Evolutionary conservation across 92 coral and sea anemone genomes (phyloP), one percentile per base, ranked within the genome.

Genomic region (Meandrina meandrites): DNA sequence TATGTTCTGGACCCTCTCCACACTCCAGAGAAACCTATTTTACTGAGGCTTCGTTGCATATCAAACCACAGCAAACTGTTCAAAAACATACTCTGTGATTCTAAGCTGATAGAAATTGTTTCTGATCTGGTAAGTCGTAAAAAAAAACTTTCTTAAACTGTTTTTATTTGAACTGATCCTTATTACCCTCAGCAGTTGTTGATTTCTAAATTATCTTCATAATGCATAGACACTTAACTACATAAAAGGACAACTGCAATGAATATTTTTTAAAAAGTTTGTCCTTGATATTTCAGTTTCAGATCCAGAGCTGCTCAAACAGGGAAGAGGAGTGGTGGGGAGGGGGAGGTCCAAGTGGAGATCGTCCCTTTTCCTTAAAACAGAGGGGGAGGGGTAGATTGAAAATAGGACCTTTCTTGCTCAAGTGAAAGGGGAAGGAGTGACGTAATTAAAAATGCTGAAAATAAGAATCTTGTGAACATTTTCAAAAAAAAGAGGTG

Each of bases 1-100:
- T 79, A 56, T 79, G 70, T 79, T 77, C 80, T 90, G 19, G 93
- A 90, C 72, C 88, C 88, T 27, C 79, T 64, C 18, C 86, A 80
- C 57, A 81, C 88, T 77, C 75, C 64, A 54, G 88, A 76, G 12
- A 77, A 75, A 27, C 90, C 93, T 47, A 79, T 90, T 62, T 79
- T 90, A 11, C 90, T 86, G 60, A 83, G 93, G n/a, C 90, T 90
- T 2, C 93, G 88, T 73, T 86, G 88, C 35, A 86, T 89, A 17
- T 86, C 93, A 24, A 36, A 81, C 27, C 90, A 86, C 53, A 86
- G 78, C 79, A 89, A 89, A 37, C 70, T 86, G 13, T 90, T 80
- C 81, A 84, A 67, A 76, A 79, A 86, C 19, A 70, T 88, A 16
- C 77, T 90, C 16, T 67, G 83, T 24, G 50, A 90, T 78, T 84